Evolutionary conservation across 2,113 vertebrate genomes (phyloP).

Genomic region (Anthoscopus minutus): DNA sequence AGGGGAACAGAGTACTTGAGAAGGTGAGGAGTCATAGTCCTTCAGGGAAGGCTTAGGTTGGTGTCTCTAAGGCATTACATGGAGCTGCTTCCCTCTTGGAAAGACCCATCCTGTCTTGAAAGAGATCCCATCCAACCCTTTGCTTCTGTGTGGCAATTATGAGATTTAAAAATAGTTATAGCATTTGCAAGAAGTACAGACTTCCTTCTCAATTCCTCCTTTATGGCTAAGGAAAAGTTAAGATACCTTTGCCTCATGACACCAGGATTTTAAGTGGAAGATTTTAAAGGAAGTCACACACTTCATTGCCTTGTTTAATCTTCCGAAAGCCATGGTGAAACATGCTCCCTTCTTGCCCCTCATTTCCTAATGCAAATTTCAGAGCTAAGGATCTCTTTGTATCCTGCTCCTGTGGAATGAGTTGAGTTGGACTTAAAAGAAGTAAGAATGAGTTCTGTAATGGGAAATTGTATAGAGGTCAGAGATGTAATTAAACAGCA

Average conservation of each 20-base stretch:
- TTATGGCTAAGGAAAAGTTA: neutral
- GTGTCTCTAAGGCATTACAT: neutral
- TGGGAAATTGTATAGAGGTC: conserved; percentile 11
- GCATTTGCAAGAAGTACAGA: neutral
- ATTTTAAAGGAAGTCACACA: neutral
- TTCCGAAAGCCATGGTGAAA: neutral
- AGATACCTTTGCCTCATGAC: neutral
- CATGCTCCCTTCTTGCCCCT: neutral
- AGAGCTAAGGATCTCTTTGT: neutral
- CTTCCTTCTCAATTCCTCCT: neutral
- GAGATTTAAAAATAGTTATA: neutral
- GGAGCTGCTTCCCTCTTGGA: neutral
- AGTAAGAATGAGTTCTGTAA: neutral
- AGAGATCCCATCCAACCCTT: neutral
- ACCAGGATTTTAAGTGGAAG: neutral
- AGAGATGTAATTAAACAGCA: conserved; percentile 33
- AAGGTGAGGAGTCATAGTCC: neutral
- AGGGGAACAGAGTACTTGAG: neutral
- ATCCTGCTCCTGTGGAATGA: neutral
- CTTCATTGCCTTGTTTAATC: neutral
- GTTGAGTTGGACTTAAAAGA: neutral
- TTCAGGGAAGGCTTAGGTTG: neutral
- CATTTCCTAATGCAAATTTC: conserved; percentile 17
- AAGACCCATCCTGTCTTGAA: no score
- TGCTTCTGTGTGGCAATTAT: neutral